Base-by-base conservation (phyloP, 1,140 invertebrate species). In the Halictus rubicundus region DNA sequence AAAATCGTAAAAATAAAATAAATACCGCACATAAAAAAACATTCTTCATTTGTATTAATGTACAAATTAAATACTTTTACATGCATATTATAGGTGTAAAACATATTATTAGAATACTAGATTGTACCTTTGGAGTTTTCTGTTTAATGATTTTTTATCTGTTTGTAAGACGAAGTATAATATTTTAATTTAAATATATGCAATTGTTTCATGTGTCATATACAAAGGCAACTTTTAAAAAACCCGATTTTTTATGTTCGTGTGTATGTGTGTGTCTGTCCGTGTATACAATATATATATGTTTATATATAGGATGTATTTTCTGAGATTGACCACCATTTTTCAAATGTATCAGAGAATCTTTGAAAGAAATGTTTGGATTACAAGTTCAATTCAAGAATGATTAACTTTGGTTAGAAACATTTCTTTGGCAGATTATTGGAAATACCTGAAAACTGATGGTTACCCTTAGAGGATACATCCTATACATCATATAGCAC, bases 151-250 rank as follows among this genome's bases (percentile, higher is more conserved):
- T 25, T 54, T 54, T 68, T 46, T 68, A 27, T 37, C 27, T 25
- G 25, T 32, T 12, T 32, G 60, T 57, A 23, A 42, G 32, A 37
- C 16, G 32, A 63, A 77, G 37, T 49, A 9, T 60, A 25, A 78
- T 37, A 39, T 25, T 23, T 19, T 37, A 9, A 49, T 70, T 61
- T 2, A 77, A 78, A 39, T 63, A 37, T 19, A 23, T 68, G 16
- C 21, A 75, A 59, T 68, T 4, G 2, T 42, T 75, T 71, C 10
- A 3, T 27, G 8, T 78, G n/a, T 54, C 68, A 42, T 32, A 8
- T 71, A 70, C 42, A 71, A 78, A 63, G 75, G 23, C 42, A 71
- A 78, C 2, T 46, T 12, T 78, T 42, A 52, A 12, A 42, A 78
- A 70, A 77, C 14, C 16, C 19, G 19, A 19, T 52, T 19, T 1